Percentiles rank a stretch among this genome's conserved stretches.
phyloP scores from a whole-genome alignment of 2,797 vertebrate species.

The Hippocampus kuda region DNA sequence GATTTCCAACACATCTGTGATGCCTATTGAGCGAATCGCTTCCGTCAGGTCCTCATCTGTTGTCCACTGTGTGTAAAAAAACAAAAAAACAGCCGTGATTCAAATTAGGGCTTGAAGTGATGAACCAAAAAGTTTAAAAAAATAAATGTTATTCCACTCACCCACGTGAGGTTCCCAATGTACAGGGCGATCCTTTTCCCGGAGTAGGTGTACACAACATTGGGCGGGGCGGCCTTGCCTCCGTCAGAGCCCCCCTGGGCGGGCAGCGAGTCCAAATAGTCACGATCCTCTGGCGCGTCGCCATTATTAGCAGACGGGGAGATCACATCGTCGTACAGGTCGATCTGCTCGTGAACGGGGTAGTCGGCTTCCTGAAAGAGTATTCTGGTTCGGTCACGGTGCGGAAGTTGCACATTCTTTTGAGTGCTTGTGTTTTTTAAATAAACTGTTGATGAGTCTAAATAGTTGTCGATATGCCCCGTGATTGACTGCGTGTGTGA shows the following conservation, averaged over 20 bases:
- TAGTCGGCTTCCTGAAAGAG: conserved; percentile 84
- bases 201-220: conserved; percentile 90
- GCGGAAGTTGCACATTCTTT: neutral
- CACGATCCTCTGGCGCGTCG: conserved; percentile 92
- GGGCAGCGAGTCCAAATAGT: conserved; percentile 90
- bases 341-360: conserved; percentile 92
- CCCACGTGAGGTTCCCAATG: conserved; percentile 98
- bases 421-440: neutral
- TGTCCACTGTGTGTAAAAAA: conserved; percentile 77
- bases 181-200: conserved; percentile 96
- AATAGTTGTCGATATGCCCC: too few species aligned
- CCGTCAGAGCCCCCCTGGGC: conserved; percentile 83
- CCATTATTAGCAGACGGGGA: conserved; percentile 98
- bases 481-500: too few species aligned
- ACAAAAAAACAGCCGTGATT: neutral
- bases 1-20: conserved; percentile 94
- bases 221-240: conserved; percentile 83
- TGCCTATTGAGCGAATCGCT: conserved; percentile 90
- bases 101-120: neutral
- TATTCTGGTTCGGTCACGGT: neutral
- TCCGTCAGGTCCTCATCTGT: conserved; percentile 98
- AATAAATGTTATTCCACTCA: conserved; percentile 43
- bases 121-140: neutral
- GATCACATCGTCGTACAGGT: conserved; percentile 96
- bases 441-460: too few species aligned